A percentile compares a stretch with the other conserved stretches of the same genome.
phyloP scores from a whole-genome alignment of 2,888 invertebrate species.

The Parnassius glacialis region DNA sequence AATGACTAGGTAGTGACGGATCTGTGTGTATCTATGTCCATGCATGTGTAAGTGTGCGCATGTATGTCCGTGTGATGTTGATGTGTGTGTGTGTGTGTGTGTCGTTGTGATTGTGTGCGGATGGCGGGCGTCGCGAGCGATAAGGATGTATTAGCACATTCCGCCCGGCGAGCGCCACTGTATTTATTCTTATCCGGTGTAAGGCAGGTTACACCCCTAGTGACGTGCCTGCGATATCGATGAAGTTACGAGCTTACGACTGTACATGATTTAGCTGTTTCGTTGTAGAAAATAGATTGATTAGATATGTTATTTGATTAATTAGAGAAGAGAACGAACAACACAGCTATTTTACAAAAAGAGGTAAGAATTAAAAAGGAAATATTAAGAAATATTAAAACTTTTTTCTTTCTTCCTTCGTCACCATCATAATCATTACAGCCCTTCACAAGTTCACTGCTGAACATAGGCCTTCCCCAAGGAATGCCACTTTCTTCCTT shows the following conservation, averaged over 20 bases:
- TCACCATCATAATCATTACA: too few species aligned
- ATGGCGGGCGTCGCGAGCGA: conserved; percentile 52
- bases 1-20: conserved; percentile 21
- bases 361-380: too few species aligned
- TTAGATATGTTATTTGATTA: not conserved
- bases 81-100: conserved; percentile 41
- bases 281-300: conserved; percentile 4
- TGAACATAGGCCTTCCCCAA: too few species aligned
- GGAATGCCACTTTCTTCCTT: too few species aligned
- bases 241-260: conserved; percentile 26
- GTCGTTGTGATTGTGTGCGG: conserved; percentile 33
- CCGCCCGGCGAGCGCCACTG: conserved; percentile 70
- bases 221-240: conserved; percentile 51
- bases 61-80: conserved; percentile 34
- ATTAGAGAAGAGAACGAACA: too few species aligned
- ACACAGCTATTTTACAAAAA: too few species aligned
- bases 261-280: conserved; percentile 24
- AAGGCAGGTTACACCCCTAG: conserved; percentile 79
- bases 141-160: conserved; percentile 80
- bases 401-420: too few species aligned
- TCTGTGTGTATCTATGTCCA: conserved; percentile 22
- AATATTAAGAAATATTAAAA: too few species aligned
- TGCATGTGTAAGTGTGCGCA: conserved; percentile 34
- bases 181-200: conserved; percentile 78
- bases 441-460: too few species aligned